Percentiles rank a stretch among this genome's conserved stretches.
Conservation (phyloP, 2,888 invertebrate genomes). For the Sinotaia quadrata region DNA sequence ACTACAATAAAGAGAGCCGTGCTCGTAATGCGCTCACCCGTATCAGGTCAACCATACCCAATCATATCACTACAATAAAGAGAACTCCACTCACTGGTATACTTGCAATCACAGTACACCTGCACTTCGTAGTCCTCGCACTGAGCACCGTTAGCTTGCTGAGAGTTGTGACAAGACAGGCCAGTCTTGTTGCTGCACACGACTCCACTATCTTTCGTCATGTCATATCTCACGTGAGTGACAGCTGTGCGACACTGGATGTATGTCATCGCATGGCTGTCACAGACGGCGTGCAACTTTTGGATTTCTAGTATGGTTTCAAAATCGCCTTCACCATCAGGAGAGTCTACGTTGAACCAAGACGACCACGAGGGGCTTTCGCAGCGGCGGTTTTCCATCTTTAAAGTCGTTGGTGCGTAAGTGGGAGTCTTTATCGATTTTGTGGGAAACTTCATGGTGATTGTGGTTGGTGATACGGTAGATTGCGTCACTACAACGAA, state of each 20-base stretch:
- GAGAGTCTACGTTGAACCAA: constrained; percentile 29
- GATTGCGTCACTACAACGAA: no score
- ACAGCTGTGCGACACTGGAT: constrained; percentile 84
- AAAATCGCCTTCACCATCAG: constrained; percentile 51
- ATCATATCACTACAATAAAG: no score
- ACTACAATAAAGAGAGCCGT: no score
- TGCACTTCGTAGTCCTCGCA: constrained; percentile 69
- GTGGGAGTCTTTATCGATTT: no score
- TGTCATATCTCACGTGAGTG: constrained; percentile 78
- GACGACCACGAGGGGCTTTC: constrained; percentile 8
- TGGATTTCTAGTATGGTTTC: constrained; percentile 46
- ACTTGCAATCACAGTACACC: constrained; percentile 74
- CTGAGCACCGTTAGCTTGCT: constrained; percentile 40
- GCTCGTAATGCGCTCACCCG: no score
- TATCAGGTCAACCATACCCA: no score
- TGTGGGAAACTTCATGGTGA: no score
- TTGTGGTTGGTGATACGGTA: no score
- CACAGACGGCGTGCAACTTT: constrained; percentile 48
- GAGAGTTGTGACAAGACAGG: constrained; percentile 51
- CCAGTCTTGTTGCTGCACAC: constrained; percentile 76
- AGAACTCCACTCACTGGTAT: no score
- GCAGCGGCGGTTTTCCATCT: no score
- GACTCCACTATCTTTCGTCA: constrained; percentile 82
- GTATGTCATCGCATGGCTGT: constrained; percentile 70
- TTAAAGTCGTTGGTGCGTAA: no score